A percentile compares a stretch with the other conserved stretches of the same genome.
These are phyloP conservation scores for Orthosia cruda DNA, from an alignment of 2,888 invertebrate species.

Conservation along the genomic window DNA sequence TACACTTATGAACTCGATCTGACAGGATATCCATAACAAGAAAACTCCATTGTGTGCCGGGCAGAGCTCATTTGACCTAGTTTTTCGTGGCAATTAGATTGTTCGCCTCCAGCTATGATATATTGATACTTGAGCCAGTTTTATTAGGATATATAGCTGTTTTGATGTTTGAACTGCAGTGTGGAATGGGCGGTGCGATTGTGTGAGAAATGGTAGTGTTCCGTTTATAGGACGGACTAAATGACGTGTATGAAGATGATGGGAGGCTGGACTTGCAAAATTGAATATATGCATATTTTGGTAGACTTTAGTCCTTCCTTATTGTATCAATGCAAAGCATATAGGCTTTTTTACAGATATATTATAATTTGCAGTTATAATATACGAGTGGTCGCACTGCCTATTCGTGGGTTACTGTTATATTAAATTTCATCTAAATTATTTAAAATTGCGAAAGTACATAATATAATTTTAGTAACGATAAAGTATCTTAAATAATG, in stretches of 20 bases:
- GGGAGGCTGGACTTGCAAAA: neutral
- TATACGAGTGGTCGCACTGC: too few species aligned
- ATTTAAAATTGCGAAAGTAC: too few species aligned
- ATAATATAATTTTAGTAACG: too few species aligned
- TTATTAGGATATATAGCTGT: constrained; percentile 58
- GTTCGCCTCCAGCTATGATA: constrained; percentile 63
- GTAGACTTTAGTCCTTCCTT: too few species aligned
- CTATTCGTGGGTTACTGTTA: too few species aligned
- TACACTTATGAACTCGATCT: constrained; percentile 57
- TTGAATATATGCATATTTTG: constrained; percentile 6
- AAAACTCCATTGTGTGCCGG: constrained; percentile 58
- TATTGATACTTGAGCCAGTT: constrained; percentile 59
- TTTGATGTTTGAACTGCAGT: constrained; percentile 47
- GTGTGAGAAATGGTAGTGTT: constrained; percentile 2
- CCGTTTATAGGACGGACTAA: constrained; percentile 25
- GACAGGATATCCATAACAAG: constrained; percentile 66
- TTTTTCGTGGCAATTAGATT: constrained; percentile 70
- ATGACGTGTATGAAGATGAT: neutral
- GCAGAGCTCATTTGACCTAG: constrained; percentile 68
- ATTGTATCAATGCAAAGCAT: neutral
- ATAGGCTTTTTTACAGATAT: neutral
- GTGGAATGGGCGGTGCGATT: constrained; percentile 19
- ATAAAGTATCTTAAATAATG: too few species aligned
- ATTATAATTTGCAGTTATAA: too few species aligned
- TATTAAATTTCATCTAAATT: too few species aligned